These are phyloP conservation scores for Blastomussa wellsi DNA, from an alignment of 92 coral and sea anemone genomes.

Conservation along the genomic window DNA sequence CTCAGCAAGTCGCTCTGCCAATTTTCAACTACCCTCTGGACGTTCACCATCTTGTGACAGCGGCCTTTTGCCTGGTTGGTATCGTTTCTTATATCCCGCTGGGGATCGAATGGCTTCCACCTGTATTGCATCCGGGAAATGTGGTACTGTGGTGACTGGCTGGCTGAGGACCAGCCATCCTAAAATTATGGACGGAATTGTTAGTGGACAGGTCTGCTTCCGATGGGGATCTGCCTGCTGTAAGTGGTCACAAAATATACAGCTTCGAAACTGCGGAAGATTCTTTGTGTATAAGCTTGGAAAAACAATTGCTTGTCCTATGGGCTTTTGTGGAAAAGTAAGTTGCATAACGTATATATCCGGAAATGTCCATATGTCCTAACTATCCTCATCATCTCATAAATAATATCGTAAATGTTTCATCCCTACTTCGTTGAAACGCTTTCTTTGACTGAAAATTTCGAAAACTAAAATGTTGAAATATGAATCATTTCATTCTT, in stretches of 20 bases:
- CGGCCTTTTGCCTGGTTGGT: conserved; percentile 22
- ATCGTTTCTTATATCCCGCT: conserved; percentile 34
- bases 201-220: conserved; percentile 25
- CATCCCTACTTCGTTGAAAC: no score
- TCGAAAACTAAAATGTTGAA: no score
- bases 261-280: conserved; percentile 36
- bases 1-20: conserved; percentile 4
- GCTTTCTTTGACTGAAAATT: no score
- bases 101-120: conserved; percentile 37
- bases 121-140: background rate
- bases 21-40: background rate
- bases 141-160: conserved; percentile 33
- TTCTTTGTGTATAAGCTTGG: conserved; percentile 42
- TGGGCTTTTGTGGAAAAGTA: conserved; percentile 41
- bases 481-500: no score
- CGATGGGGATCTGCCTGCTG: conserved; percentile 8
- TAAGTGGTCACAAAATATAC: conserved; percentile 8
- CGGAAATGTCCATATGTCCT: background rate
- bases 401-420: no score
- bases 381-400: background rate
- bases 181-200: conserved; percentile 15
- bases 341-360: background rate
- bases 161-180: conserved; percentile 32
- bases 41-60: conserved; percentile 29
- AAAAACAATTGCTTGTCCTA: conserved; percentile 11